Percentiles rank a stretch among this genome's conserved stretches.
Evolutionary conservation across 2,797 vertebrate species (phyloP).

Genomic region (Hapalemur alaotrensis): DNA sequence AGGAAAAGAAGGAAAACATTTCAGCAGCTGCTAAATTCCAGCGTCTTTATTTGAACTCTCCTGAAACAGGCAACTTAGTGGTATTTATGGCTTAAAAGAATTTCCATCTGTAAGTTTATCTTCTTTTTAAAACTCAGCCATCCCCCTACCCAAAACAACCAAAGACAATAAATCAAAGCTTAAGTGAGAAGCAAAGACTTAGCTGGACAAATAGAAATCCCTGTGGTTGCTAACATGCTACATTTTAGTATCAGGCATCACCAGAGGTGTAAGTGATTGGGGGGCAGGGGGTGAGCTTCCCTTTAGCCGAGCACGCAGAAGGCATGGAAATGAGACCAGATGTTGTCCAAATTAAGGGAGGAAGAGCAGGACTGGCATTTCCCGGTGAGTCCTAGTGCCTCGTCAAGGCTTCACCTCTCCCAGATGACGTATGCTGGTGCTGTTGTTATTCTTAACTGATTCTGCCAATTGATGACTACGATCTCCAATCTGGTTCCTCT

Average conservation of each 20-base stretch:
- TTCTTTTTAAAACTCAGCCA: constrained; percentile 80
- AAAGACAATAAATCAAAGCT: constrained; percentile 75
- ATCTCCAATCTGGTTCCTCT: constrained; percentile 6
- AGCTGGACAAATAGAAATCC: constrained; percentile 57
- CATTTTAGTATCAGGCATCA: constrained; percentile 63
- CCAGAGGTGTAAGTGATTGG: constrained; percentile 61
- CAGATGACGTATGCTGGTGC: neutral
- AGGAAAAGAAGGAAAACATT: constrained; percentile 80
- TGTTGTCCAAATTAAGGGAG: neutral
- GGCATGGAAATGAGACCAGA: constrained; percentile 5
- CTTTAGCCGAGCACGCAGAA: neutral
- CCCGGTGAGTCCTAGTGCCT: neutral
- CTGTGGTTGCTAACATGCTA: constrained; percentile 53
- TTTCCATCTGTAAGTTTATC: constrained; percentile 80
- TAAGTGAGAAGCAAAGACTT: constrained; percentile 67
- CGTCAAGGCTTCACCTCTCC: neutral
- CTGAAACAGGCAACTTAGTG: constrained; percentile 72
- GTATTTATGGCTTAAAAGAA: constrained; percentile 86
- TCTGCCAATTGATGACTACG: neutral
- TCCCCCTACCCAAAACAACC: constrained; percentile 66
- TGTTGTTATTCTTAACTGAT: neutral
- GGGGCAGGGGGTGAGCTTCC: neutral
- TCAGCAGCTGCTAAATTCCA: constrained; percentile 75
- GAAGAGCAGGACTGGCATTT: neutral
- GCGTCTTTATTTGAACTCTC: constrained; percentile 82